Evolutionary conservation across 2,888 invertebrate species (phyloP), one percentile per base, ranked within the genome.

Genomic region (Drosophila rubida): DNA sequence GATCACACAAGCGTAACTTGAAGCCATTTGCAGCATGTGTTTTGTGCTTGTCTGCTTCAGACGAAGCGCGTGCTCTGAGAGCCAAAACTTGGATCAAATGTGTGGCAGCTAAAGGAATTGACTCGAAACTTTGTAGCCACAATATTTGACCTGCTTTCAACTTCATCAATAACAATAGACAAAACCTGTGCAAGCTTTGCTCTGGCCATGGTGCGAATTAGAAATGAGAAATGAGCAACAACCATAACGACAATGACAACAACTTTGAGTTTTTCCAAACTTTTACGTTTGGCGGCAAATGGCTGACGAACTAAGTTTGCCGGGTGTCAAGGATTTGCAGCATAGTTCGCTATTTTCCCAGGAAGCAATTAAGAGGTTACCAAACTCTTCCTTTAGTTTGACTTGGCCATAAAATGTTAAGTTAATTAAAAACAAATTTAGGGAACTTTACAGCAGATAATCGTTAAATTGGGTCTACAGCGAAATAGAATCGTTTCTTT

Each of bases 71-170:
- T 59, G 49, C 23, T 42, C 14, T 25, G 25, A 23, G 14, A 14
- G 11, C 41, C 22, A 44, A 65, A 65, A 30, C 45, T 45, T n/a
- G 7, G 35, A 13, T 37, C 16, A 54, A 46, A 27, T 50, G 23
- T 50, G 14, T 35, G 70, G 23, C 54, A 51, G 55, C 23, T 39
- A 35, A 53, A 27, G 23, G 25, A n/a, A 41, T 27, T n/a, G 41
- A 19, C 19, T 30, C 46, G 23, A 58, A 81, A 74, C 57, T 69
- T 78, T 35, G 46, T 44, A 51, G 59, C 30, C 30, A 32, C 68
- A 74, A 53, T 63, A 63, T 74, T 78, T 62, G 53, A 68, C 55
- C 44, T 60, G 62, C 32, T 27, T 53, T 50, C 50, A 16, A 35
- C 22, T 42, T 27, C 53, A 70, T 46, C 49, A 70, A 69, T 62